Conservation (phyloP, 2,888 invertebrate genomes). For the Eutolmus rufibarbis region DNA sequence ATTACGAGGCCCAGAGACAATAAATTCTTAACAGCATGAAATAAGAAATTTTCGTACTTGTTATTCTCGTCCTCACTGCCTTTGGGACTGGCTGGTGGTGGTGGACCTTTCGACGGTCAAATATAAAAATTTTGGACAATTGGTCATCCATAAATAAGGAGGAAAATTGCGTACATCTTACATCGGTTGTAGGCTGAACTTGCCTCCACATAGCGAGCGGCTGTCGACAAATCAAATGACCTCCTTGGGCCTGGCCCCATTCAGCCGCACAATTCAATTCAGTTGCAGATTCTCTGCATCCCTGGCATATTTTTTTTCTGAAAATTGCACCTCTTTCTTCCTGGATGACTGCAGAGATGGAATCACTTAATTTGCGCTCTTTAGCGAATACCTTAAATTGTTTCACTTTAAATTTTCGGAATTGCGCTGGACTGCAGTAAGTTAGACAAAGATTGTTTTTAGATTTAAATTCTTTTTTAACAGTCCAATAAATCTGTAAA, state of each 20-base stretch:
- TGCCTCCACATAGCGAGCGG: neutral
- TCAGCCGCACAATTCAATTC: constrained; percentile 11
- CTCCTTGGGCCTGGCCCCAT: constrained; percentile 19
- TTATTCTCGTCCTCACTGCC: neutral
- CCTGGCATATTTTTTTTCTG: neutral
- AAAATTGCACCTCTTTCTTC: neutral
- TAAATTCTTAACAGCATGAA: constrained; percentile 42
- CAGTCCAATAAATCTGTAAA: neutral
- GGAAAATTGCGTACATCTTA: constrained; percentile 21
- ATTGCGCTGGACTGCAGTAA: neutral
- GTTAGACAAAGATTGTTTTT: neutral
- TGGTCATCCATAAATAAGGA: constrained; percentile 40
- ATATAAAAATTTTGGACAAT: constrained; percentile 42
- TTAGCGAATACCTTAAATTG: neutral
- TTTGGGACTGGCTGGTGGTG: neutral
- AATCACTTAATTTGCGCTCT: constrained; percentile 5
- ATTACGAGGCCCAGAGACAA: constrained; percentile 36
- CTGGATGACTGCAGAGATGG: neutral
- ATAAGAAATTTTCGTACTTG: constrained; percentile 41
- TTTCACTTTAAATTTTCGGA: neutral
- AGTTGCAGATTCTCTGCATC: constrained; percentile 12
- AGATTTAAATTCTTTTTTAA: neutral
- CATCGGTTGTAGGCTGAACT: constrained; percentile 31
- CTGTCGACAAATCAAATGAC: constrained; percentile 33
- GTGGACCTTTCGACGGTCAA: neutral